phyloP scores from a whole-genome alignment of 2,113 vertebrate genomes.

The Polypterus bichir region DNA sequence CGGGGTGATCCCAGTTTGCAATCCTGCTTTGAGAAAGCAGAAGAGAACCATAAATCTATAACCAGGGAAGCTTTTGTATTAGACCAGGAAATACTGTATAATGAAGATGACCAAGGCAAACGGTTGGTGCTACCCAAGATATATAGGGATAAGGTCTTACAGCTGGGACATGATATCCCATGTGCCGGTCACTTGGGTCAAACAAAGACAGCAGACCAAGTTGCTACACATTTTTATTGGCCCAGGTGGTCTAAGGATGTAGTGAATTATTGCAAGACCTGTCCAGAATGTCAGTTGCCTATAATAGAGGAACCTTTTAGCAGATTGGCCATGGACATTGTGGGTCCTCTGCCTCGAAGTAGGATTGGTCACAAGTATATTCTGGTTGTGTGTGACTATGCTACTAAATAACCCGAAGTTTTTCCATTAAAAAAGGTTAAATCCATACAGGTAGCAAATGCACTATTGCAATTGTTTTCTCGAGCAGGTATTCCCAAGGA shows the following conservation, averaged over 20 bases:
- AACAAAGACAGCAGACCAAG: background rate
- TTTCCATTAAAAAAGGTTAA: conserved; percentile 16
- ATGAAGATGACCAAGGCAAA: no score
- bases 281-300: conserved; percentile 1
- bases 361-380: background rate
- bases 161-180: background rate
- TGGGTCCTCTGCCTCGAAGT: background rate
- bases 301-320: background rate
- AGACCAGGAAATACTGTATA: no score
- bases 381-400: conserved; percentile 3
- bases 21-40: no score
- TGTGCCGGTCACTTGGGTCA: background rate
- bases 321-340: background rate
- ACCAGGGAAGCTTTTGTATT: no score
- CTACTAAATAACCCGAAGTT: background rate
- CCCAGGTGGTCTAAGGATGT: background rate
- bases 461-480: conserved; percentile 34
- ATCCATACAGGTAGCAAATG: conserved; percentile 27
- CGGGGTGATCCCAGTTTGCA: no score
- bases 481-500: conserved; percentile 27
- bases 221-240: background rate
- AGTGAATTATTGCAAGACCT: background rate
- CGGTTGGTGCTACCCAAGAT: background rate
- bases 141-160: background rate
- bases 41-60: no score